phyloP scores from a whole-genome alignment of 2,888 invertebrate species.

The Trichacis sp. region DNA sequence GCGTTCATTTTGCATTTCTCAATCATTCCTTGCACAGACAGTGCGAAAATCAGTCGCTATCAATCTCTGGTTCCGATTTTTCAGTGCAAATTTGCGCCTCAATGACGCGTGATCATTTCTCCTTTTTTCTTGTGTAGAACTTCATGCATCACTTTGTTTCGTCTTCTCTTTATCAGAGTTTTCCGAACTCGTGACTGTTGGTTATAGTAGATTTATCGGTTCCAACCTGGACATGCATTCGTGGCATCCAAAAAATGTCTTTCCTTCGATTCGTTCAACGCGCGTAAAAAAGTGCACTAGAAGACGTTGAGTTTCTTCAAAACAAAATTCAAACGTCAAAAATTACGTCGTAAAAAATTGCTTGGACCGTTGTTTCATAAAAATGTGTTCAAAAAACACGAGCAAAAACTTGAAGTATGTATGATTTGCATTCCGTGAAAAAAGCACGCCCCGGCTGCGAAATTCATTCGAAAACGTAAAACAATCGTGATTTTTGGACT shows the following conservation, averaged over 20 bases:
- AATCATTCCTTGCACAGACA: not conserved
- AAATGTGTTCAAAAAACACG: too few species aligned
- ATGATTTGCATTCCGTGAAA: not conserved
- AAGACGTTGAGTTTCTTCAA: too few species aligned
- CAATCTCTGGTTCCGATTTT: constrained; percentile 8
- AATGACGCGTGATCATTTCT: constrained; percentile 23
- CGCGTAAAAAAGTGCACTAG: constrained; percentile 1
- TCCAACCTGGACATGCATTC: constrained; percentile 13
- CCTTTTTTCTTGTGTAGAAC: not conserved
- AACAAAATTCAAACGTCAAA: not conserved
- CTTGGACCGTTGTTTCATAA: too few species aligned
- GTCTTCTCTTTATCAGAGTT: not conserved
- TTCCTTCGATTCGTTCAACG: constrained; percentile 2
- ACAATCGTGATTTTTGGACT: not conserved
- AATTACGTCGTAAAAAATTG: constrained; percentile 4
- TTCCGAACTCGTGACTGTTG: not conserved
- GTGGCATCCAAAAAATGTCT: not conserved
- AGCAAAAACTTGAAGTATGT: too few species aligned
- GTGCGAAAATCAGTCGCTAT: not conserved
- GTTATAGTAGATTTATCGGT: constrained; percentile 4
- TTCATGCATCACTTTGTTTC: constrained; percentile 18
- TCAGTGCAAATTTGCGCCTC: constrained; percentile 22
- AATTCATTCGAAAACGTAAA: not conserved
- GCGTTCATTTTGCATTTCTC: not conserved
- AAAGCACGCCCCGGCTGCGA: not conserved